Evolutionary conservation across 2,888 invertebrate species (phyloP), one percentile per base, ranked within the genome.

Genomic region (Trichogramma dendrolimi): DNA sequence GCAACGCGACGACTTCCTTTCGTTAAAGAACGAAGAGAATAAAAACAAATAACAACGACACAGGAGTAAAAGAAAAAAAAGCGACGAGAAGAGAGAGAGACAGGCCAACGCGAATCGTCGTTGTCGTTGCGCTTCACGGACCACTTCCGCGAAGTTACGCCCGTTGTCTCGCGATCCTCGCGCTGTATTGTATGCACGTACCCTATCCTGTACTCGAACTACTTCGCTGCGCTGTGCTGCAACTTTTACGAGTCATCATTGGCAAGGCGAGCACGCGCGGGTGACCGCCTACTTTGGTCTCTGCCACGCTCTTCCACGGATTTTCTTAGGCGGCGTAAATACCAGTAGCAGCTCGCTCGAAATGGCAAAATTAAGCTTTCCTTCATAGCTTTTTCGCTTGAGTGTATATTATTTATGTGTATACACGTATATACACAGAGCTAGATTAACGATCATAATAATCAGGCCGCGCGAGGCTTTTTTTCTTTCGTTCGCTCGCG

Each of bases 81-180:
- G 27, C 27, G 27, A 27, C 27, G 27, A 27, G 3, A 2, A 27
- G 27, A 27, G 27, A 27, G 27, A 27, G 27, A 27, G 27, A 27
- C 27, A 27, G 64, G 63, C 66, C 67, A 67, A 67, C 65, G 65
- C 66, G 66, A 63, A 61, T 65, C 64, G 61, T 62, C 64, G 64
- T 62, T 58, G 44, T 41, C 64, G 61, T 62, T 57, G 61, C 64
- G 62, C 61, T 60, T 60, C 58, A 53, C 58, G 60, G 61, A 54
- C 43, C 60, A 41, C 59, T 61, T 64, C 64, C 59, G 53, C 58
- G 64, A 64, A 63, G 10, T 11, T 58, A 56, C 49, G 51, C 14
- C 52, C 49, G 47, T 55, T 43, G 48, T 27, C 27, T 27, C 27
- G 27, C 27, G 27, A 27, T 27, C 27, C 27, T 27, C 27, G 27